Conservation (phyloP, 2,888 invertebrate species). For the Brenthis ino region DNA sequence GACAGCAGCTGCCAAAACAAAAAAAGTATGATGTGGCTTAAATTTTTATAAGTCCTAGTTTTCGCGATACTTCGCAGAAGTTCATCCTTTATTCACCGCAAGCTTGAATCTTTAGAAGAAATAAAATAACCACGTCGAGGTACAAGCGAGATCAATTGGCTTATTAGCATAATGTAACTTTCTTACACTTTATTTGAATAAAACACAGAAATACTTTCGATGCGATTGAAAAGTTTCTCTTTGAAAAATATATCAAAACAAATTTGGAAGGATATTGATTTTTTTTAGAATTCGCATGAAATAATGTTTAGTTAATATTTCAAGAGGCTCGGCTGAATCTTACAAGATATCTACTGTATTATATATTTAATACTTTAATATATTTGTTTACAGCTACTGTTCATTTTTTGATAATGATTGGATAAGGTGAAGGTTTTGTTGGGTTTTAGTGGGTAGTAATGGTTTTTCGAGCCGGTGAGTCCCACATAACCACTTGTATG, state of each 20-base stretch:
- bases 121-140: slow-evolving; percentile 32
- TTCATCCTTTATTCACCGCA: slow-evolving; percentile 30
- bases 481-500: too few relatives aligned
- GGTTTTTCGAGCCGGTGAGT: too few relatives aligned
- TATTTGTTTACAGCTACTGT: too few relatives aligned
- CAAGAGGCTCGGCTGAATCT: too few relatives aligned
- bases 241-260: background rate
- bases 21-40: slow-evolving; percentile 10
- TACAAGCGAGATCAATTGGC: slow-evolving; percentile 36
- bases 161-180: slow-evolving; percentile 34
- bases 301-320: too few relatives aligned
- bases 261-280: background rate
- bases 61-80: slow-evolving; percentile 12
- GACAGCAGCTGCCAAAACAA: slow-evolving; percentile 9
- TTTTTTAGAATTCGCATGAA: too few relatives aligned
- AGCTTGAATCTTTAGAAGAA: slow-evolving; percentile 23
- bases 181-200: slow-evolving; percentile 15
- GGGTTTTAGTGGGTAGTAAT: too few relatives aligned
- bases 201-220: background rate
- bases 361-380: too few relatives aligned
- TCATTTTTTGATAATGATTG: too few relatives aligned
- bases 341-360: too few relatives aligned
- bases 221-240: background rate
- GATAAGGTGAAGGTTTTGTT: too few relatives aligned
- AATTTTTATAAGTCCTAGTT: slow-evolving; percentile 20